Conservation (phyloP, 2,888 invertebrate genomes). For the Glaucopsyche alexis region DNA sequence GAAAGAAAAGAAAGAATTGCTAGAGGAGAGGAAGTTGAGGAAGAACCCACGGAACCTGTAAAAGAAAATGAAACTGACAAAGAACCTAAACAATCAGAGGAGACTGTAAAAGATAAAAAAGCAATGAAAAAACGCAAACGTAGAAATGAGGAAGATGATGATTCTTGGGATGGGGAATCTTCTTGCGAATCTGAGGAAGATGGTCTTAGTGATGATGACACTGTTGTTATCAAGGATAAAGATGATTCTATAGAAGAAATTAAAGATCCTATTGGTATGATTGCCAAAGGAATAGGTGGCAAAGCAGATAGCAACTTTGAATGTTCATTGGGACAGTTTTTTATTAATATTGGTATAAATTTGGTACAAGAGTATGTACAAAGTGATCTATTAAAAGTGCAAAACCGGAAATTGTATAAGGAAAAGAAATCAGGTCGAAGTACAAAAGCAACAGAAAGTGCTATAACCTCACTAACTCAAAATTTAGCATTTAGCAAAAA, state of each 20-base stretch:
- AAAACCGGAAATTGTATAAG: conserved; percentile 91
- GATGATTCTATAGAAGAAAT: conserved; percentile 76
- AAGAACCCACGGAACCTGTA: conserved; percentile 46
- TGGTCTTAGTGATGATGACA: conserved; percentile 66
- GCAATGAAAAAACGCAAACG: conserved; percentile 60
- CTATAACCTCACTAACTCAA: conserved; percentile 91
- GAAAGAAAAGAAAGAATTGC: conserved; percentile 65
- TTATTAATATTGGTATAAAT: conserved; percentile 95
- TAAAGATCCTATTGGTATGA: conserved; percentile 67
- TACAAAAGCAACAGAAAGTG: conserved; percentile 87
- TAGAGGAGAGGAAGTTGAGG: conserved; percentile 53
- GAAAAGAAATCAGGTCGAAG: conserved; percentile 82
- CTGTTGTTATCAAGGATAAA: conserved; percentile 79
- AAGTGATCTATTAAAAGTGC: conserved; percentile 91
- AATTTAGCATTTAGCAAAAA: conserved; percentile 93
- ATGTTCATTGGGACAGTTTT: conserved; percentile 93
- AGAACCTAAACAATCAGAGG: conserved; percentile 42
- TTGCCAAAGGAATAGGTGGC: conserved; percentile 66
- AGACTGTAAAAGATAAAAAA: conserved; percentile 55
- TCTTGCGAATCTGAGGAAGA: conserved; percentile 77
- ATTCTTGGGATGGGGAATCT: conserved; percentile 81
- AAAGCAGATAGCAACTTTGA: conserved; percentile 89
- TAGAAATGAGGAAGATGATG: conserved; percentile 77
- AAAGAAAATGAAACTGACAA: conserved; percentile 40
- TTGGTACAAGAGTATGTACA: conserved; percentile 97